Percentiles rank a stretch among this genome's conserved stretches.
Evolutionary conservation across 1,140 invertebrate species (phyloP).

Genomic region (Papilio xuthus): DNA sequence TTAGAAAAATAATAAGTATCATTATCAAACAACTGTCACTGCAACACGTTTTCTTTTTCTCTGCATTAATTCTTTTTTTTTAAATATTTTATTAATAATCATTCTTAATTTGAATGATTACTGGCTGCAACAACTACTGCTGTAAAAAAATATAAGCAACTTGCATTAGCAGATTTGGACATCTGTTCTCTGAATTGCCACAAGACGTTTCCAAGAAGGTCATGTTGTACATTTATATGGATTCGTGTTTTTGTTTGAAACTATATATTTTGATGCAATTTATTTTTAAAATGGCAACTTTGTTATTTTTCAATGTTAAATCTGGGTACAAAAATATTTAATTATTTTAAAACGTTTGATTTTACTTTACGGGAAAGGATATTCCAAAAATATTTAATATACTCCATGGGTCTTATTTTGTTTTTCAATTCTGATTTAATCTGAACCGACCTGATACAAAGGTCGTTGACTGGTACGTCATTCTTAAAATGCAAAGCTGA

Average conservation of each 20-base stretch:
- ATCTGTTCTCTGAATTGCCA: not conserved
- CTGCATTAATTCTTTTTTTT: too few species aligned
- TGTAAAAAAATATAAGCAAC: not conserved
- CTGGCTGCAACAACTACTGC: too few species aligned
- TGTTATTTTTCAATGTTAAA: not conserved
- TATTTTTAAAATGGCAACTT: not conserved
- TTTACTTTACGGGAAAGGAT: not conserved
- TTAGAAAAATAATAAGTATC: not conserved
- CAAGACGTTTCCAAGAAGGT: not conserved
- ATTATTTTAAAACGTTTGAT: not conserved
- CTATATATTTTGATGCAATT: too few species aligned
- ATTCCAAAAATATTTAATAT: not conserved
- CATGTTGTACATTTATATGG: not conserved
- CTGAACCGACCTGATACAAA: not conserved
- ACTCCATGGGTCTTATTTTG: not conserved
- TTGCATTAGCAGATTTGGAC: not conserved
- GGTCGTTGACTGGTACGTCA: not conserved
- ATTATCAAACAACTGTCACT: too few species aligned
- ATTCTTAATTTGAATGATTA: not conserved
- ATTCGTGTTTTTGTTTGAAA: too few species aligned
- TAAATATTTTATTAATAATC: too few species aligned
- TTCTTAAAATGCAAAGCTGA: not conserved
- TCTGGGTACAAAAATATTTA: not conserved
- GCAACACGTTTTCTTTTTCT: not conserved
- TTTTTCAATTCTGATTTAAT: not conserved